phyloP scores from a whole-genome alignment of 2,113 vertebrate species.

The Cygnus atratus region DNA sequence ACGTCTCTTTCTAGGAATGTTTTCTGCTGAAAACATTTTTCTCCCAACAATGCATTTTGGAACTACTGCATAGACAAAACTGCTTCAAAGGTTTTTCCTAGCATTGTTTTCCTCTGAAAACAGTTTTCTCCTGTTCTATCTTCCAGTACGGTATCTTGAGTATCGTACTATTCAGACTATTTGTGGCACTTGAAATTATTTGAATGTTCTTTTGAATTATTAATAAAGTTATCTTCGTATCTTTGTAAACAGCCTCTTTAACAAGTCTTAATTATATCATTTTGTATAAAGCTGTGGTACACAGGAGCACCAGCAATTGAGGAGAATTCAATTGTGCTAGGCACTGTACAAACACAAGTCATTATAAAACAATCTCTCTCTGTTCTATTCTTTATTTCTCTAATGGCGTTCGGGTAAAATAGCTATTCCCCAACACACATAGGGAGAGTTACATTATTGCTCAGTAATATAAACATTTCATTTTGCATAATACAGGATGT shows the following conservation, averaged over 20 bases:
- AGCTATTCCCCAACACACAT: conserved; percentile 34
- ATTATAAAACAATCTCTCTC: conserved; percentile 45
- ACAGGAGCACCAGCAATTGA: background rate
- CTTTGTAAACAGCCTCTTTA: background rate
- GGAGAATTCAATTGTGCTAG: background rate
- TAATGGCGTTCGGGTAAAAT: background rate
- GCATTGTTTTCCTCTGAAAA: background rate
- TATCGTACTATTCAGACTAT: background rate
- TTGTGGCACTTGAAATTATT: background rate
- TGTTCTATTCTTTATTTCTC: conserved; percentile 11
- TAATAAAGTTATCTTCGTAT: background rate
- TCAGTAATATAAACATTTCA: conserved; percentile 57
- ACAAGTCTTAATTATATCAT: background rate
- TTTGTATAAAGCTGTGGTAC: background rate
- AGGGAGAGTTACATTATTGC: conserved; percentile 10
- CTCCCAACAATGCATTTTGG: background rate
- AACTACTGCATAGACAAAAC: background rate
- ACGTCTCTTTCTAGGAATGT: background rate
- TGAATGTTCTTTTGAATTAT: background rate
- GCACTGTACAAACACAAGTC: conserved; percentile 10
- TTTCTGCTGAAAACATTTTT: background rate
- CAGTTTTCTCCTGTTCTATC: background rate
- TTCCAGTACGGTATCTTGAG: background rate
- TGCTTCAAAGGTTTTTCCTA: background rate
- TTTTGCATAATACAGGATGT: conserved; percentile 34